Base-by-base conservation (phyloP, 2,797 vertebrate genomes). In the Falco biarmicus region DNA sequence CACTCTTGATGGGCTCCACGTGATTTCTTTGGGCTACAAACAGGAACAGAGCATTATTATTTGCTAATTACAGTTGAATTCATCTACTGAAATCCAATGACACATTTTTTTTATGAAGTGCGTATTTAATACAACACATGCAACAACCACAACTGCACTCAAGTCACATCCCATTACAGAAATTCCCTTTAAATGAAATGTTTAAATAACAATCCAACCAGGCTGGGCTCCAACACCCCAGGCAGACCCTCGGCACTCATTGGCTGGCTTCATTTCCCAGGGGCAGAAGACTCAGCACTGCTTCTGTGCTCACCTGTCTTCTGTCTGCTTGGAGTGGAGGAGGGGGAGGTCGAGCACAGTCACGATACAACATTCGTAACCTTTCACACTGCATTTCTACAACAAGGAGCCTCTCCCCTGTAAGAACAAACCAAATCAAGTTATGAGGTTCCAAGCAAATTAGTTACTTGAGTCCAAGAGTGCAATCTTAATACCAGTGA, bases 351-450 rank as follows among this genome's bases (percentile, higher is more conserved):
- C 99, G 99, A 74, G 99, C 99, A 28, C 99, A 99, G 97, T 99
- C 99, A 10, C 99, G 98, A 97, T 99, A 99, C 65, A 99, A 96
- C 99, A 99, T 99, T 93, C 99, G 97, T 41, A 99, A 97, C 92
- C 99, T 98, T 93, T 99, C 99, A 88, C 99, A 99, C 71, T 99
- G 99, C 85, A 99, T 98, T 96, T 99, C 99, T 21, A 99, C 99
- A 85, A 99, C 99, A 11, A 98, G 98, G 5, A 99, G 98, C 26
- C 99, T 98, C 95, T 99, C 99, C 88, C 99, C 99, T 99, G 95
- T 24, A 97, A 94, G 73, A 80, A 75, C 12, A 96, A 61, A 87
- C 3, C 11, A 50, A 34, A 56, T 4, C 51, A 5, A 6, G 61
- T 25, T 53, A 65, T 61, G 45, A 95, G 73, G 43, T 47, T 5